Percentiles rank a stretch among this genome's conserved stretches.
Evolutionary conservation across 2,888 invertebrate species (phyloP).

Genomic region (Hypena proboscidalis): DNA sequence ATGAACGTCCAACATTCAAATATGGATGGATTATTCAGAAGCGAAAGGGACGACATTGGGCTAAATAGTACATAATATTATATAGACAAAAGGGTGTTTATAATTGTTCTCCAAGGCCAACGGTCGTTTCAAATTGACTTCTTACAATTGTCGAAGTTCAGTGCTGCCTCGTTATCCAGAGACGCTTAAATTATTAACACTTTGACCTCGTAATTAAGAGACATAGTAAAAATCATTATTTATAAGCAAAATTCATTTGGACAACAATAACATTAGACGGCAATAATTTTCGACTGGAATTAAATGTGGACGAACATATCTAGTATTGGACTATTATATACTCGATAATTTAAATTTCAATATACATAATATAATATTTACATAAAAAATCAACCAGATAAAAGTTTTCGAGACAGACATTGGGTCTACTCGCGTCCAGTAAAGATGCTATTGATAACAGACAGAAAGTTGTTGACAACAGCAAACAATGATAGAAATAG

Average conservation of each 20-base stretch:
- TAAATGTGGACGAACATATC: slow-evolving; percentile 80
- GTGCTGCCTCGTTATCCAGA: slow-evolving; percentile 19
- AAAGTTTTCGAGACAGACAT: slow-evolving; percentile 45
- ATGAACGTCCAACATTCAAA: slow-evolving; percentile 73
- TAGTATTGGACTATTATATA: slow-evolving; percentile 78
- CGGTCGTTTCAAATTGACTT: slow-evolving; percentile 66
- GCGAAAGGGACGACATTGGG: slow-evolving; percentile 72
- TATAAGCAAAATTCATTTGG: slow-evolving; percentile 68
- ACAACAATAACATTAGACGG: slow-evolving; percentile 78
- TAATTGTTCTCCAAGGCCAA: slow-evolving; percentile 62
- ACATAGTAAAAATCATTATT: slow-evolving; percentile 54
- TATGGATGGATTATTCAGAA: slow-evolving; percentile 78
- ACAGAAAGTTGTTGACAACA: slow-evolving; percentile 31
- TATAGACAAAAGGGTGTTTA: slow-evolving; percentile 50
- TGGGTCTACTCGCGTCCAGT: slow-evolving; percentile 35
- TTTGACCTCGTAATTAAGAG: slow-evolving; percentile 51
- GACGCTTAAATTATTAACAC: slow-evolving; percentile 31
- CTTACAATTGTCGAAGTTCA: slow-evolving; percentile 47
- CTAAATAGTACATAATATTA: slow-evolving; percentile 39
- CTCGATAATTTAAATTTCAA: slow-evolving; percentile 65
- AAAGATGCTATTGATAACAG: slow-evolving; percentile 35
- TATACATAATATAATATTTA: slow-evolving; percentile 72
- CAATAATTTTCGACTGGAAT: slow-evolving; percentile 78
- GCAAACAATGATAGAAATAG: slow-evolving; percentile 25
- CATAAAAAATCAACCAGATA: slow-evolving; percentile 66